Evolutionary conservation across 1,140 invertebrate species (phyloP).

Genomic region (Brachionus koreanus): DNA sequence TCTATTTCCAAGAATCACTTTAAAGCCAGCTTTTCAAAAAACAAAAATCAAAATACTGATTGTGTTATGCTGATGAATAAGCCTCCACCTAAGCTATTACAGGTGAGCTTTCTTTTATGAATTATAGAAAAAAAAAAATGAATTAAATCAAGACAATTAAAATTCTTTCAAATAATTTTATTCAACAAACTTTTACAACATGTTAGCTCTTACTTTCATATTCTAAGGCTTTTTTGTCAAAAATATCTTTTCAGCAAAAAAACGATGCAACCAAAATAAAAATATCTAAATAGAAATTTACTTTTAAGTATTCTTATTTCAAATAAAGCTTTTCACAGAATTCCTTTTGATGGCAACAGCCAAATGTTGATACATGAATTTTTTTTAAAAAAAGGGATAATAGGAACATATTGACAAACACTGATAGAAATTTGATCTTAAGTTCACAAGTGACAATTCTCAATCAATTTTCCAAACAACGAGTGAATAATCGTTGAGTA

Average conservation of each 20-base stretch:
- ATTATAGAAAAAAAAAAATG: not conserved
- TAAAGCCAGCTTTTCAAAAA: not conserved
- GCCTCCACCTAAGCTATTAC: conserved; percentile 22
- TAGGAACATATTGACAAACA: not conserved
- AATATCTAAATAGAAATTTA: not conserved
- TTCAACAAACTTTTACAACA: not conserved
- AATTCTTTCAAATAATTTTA: conserved; percentile 4
- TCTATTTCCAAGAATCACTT: not conserved
- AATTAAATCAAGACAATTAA: conserved; percentile 24
- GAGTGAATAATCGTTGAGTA: not conserved
- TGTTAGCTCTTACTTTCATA: not conserved
- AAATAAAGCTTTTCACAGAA: not conserved
- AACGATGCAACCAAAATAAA: not conserved
- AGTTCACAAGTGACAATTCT: not conserved
- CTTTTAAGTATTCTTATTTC: not conserved
- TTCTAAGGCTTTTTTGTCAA: not conserved
- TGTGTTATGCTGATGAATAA: conserved; percentile 11
- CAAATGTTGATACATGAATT: not conserved
- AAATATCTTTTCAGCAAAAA: not conserved
- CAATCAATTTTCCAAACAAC: not conserved
- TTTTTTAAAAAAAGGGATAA: not conserved
- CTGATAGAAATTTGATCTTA: not conserved
- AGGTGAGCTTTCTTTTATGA: not conserved
- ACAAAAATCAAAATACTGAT: not conserved
- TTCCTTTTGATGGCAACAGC: not conserved